Percentiles rank a stretch among this genome's conserved stretches.
Conservation (phyloP, 2,888 invertebrate species). For the Pollenia amentaria region DNA sequence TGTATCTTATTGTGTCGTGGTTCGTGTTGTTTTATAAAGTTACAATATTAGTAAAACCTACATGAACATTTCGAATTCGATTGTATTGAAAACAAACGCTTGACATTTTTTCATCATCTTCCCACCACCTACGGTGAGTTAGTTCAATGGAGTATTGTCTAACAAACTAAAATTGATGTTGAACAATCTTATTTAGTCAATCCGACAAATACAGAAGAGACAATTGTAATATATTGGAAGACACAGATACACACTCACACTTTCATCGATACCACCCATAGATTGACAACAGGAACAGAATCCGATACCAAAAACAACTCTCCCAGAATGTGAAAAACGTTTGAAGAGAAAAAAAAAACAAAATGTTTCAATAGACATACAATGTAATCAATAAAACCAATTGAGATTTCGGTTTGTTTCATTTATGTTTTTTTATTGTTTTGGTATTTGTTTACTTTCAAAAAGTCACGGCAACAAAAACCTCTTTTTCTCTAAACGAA, state of each 20-base stretch:
- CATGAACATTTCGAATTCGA: slow-evolving; percentile 30
- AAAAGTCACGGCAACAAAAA: slow-evolving; percentile 49
- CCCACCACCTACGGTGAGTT: slow-evolving; percentile 58
- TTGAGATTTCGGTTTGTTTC: slow-evolving; percentile 61
- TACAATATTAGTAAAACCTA: slow-evolving; percentile 38
- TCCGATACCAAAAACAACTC: slow-evolving; percentile 41
- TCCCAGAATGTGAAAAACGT: slow-evolving; percentile 18
- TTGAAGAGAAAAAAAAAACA: slow-evolving; percentile 26
- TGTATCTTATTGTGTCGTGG: slow-evolving; percentile 12
- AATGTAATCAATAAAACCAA: slow-evolving; percentile 57
- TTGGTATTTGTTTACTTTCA: slow-evolving; percentile 55
- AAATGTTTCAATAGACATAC: slow-evolving; percentile 27
- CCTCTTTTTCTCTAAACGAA: background rate
- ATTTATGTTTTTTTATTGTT: slow-evolving; percentile 38
- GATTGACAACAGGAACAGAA: slow-evolving; percentile 41
- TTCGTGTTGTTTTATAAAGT: slow-evolving; percentile 27
- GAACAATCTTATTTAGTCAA: slow-evolving; percentile 37
- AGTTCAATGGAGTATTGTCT: slow-evolving; percentile 25
- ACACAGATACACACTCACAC: background rate
- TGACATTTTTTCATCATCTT: slow-evolving; percentile 33
- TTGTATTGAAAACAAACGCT: slow-evolving; percentile 32
- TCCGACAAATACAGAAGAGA: slow-evolving; percentile 13
- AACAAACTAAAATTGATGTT: slow-evolving; percentile 40
- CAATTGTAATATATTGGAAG: background rate
- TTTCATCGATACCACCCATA: slow-evolving; percentile 52